Percentiles rank a stretch among this genome's conserved stretches.
Conservation (phyloP, 2,888 invertebrate genomes). For the Apamea sordens region DNA sequence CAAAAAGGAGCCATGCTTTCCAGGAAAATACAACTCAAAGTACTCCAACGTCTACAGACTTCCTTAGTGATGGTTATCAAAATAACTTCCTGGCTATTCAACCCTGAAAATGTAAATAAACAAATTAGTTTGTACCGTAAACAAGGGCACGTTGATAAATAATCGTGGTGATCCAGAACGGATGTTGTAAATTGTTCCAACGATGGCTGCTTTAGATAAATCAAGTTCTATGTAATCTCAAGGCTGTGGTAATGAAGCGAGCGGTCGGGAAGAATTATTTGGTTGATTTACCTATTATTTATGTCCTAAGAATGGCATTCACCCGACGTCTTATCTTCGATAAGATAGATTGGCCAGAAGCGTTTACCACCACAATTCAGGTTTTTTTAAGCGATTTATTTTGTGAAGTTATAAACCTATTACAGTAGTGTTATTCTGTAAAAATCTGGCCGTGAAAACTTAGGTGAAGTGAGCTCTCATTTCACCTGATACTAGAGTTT, state of each 20-base stretch:
- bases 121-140: slow-evolving; percentile 61
- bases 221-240: slow-evolving; percentile 76
- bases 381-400: not conserved
- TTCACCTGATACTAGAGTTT: too few relatives aligned
- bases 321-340: not conserved
- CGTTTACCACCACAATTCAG: too few relatives aligned
- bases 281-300: slow-evolving; percentile 7
- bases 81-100: slow-evolving; percentile 30
- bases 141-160: slow-evolving; percentile 65
- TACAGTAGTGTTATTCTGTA: not conserved
- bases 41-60: not conserved
- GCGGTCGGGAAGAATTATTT: slow-evolving; percentile 33
- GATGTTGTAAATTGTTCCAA: slow-evolving; percentile 75
- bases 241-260: slow-evolving; percentile 48
- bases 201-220: slow-evolving; percentile 74
- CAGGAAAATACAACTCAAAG: not conserved
- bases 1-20: not conserved
- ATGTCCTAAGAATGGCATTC: not conserved
- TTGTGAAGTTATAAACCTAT: not conserved
- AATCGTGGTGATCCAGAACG: slow-evolving; percentile 72
- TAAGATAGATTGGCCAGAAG: not conserved
- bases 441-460: not conserved
- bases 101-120: slow-evolving; percentile 55
- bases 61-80: slow-evolving; percentile 32
- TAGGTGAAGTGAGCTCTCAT: too few relatives aligned